Evolutionary conservation across 2,797 vertebrate genomes (phyloP).

Genomic region (Delichon dasypus): DNA sequence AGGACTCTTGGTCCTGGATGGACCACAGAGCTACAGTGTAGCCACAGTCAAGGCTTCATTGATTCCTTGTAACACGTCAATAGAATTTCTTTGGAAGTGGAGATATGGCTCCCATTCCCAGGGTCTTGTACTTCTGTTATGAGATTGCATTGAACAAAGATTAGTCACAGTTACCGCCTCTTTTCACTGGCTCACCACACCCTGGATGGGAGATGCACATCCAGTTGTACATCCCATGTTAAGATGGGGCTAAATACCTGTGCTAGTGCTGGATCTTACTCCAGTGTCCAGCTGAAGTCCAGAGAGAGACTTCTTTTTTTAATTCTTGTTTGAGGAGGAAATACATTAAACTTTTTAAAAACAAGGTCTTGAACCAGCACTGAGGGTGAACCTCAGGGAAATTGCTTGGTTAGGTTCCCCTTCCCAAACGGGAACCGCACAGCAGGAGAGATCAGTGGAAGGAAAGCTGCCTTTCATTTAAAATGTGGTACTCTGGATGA

Average conservation of each 20-base stretch:
- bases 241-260: neutral
- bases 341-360: neutral
- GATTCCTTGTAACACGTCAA: neutral
- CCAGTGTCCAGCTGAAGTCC: neutral
- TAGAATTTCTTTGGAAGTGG: neutral
- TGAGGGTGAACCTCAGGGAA: neutral
- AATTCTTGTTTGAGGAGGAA: neutral
- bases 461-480: neutral
- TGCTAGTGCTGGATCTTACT: neutral
- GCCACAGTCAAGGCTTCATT: neutral
- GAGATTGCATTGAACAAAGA: neutral
- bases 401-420: neutral
- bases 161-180: neutral
- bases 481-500: neutral
- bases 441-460: neutral
- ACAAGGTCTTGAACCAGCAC: neutral
- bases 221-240: accelerated
- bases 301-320: neutral
- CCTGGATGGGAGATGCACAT: neutral
- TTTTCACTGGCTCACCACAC: neutral
- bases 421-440: neutral
- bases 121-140: neutral
- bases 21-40: neutral
- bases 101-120: neutral
- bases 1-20: neutral